phyloP scores from a whole-genome alignment of 2,888 invertebrate species.

The Scaptomyza reducta region DNA sequence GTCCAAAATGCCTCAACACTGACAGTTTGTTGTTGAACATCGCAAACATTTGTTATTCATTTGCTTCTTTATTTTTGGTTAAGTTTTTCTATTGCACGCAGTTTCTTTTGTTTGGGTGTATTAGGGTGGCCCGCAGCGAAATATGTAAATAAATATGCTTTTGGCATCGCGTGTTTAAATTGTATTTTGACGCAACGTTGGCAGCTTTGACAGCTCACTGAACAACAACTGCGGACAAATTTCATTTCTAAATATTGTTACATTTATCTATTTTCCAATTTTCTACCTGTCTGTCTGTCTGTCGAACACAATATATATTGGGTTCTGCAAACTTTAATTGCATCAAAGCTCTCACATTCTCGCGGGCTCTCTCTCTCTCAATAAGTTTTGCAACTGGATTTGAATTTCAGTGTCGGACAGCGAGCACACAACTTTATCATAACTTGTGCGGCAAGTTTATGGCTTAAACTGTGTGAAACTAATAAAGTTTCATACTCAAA shows the following conservation, averaged over 20 bases:
- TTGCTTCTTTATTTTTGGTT: slow-evolving; percentile 13
- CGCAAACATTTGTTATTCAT: slow-evolving; percentile 39
- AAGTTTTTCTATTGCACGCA: slow-evolving; percentile 3
- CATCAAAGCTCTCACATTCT: neutral
- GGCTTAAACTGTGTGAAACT: slow-evolving; percentile 26
- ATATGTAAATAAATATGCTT: slow-evolving; percentile 33
- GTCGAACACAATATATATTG: slow-evolving; percentile 20
- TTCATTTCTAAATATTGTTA: slow-evolving; percentile 14
- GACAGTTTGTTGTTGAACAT: slow-evolving; percentile 43
- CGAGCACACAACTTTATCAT: slow-evolving; percentile 31
- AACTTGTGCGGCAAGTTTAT: slow-evolving; percentile 38
- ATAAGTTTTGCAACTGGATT: slow-evolving; percentile 44
- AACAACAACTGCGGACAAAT: slow-evolving; percentile 31
- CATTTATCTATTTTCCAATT: neutral
- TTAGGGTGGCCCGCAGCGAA: slow-evolving; percentile 10
- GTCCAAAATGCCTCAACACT: slow-evolving; percentile 57
- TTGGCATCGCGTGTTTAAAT: slow-evolving; percentile 26
- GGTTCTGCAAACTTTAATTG: slow-evolving; percentile 13
- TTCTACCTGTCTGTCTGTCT: slow-evolving; percentile 4
- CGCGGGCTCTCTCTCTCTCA: neutral
- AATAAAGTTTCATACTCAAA: slow-evolving; percentile 41
- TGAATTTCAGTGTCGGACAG: slow-evolving; percentile 33
- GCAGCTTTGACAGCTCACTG: slow-evolving; percentile 47
- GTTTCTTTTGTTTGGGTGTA: slow-evolving; percentile 1
- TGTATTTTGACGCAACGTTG: slow-evolving; percentile 46